These are phyloP conservation scores for Dynastes maya DNA, from an alignment of 2,888 invertebrate species.

Conservation along the genomic window DNA sequence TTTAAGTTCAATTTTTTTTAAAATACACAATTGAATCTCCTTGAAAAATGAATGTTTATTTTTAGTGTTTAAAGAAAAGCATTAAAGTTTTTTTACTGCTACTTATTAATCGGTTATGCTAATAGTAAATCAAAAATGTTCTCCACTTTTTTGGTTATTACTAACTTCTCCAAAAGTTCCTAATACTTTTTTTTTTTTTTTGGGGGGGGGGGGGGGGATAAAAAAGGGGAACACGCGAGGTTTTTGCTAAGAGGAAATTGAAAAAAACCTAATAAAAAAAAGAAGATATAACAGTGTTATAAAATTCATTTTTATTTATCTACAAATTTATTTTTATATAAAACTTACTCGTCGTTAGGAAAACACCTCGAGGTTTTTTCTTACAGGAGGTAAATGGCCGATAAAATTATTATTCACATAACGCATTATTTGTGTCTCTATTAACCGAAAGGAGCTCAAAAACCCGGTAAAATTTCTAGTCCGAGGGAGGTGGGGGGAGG, in stretches of 20 bases:
- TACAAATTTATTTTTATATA: constrained; percentile 15
- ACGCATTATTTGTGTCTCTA: constrained; percentile 8
- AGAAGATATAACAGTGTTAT: not conserved
- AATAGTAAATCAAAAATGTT: too few relatives aligned
- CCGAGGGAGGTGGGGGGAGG: constrained; percentile 24
- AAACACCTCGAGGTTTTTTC: constrained; percentile 1
- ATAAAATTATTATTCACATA: constrained; percentile 6
- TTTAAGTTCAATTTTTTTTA: too few relatives aligned
- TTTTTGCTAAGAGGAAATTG: not conserved
- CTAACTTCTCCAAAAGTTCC: too few relatives aligned
- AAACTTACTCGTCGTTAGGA: constrained; percentile 24
- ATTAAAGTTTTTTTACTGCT: too few relatives aligned
- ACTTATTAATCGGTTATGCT: too few relatives aligned
- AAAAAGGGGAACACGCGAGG: too few relatives aligned
- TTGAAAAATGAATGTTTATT: too few relatives aligned
- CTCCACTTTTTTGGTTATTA: too few relatives aligned
- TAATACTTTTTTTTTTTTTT: too few relatives aligned
- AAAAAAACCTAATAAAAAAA: not conserved
- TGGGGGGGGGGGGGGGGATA: too few relatives aligned
- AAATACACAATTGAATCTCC: too few relatives aligned
- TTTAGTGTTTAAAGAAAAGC: too few relatives aligned
- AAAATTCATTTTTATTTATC: not conserved
- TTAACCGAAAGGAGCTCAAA: not conserved
- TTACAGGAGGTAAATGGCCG: constrained; percentile 24
- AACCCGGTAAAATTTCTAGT: not conserved